Evolutionary conservation across 2,113 vertebrate species (phyloP).

Genomic region (Microcebus ravelobensis): DNA sequence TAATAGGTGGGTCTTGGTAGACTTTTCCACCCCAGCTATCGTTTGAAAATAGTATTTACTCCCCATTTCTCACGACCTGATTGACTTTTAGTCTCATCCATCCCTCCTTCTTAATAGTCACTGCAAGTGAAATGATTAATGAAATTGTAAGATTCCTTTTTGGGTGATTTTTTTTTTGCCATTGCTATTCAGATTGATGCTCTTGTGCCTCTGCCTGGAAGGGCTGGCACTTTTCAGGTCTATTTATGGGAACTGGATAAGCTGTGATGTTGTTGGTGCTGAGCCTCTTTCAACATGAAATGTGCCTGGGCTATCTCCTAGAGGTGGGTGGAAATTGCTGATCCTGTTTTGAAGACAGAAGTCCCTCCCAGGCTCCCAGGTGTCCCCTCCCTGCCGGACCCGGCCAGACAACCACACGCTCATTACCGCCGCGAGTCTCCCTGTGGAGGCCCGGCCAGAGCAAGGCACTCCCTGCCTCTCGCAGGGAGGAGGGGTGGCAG

Average conservation of each 20-base stretch:
- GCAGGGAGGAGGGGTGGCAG: neutral
- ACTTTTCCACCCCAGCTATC: neutral
- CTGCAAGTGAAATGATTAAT: neutral
- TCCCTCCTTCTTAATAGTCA: slow-evolving; percentile 19
- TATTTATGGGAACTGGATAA: slow-evolving; percentile 12
- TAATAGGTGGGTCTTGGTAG: slow-evolving; percentile 17
- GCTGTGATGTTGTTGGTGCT: neutral
- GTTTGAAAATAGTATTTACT: neutral
- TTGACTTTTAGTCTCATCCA: slow-evolving; percentile 20
- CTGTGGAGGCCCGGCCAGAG: neutral
- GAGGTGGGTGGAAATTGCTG: neutral
- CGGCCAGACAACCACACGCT: neutral
- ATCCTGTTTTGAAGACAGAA: neutral
- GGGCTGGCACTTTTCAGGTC: neutral
- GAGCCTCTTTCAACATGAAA: neutral
- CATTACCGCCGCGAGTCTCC: neutral
- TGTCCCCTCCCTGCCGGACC: accelerated
- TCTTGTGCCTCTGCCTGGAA: accelerated
- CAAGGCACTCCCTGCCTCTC: accelerated
- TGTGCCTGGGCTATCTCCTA: neutral
- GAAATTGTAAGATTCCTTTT: neutral
- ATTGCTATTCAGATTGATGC: accelerated
- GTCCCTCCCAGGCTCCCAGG: neutral
- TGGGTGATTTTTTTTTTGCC: neutral
- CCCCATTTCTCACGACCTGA: slow-evolving; percentile 24